Evolutionary conservation across 2,797 vertebrate species (phyloP), one percentile per base, ranked within the genome.

Genomic region (Gallinago nigripennis): DNA sequence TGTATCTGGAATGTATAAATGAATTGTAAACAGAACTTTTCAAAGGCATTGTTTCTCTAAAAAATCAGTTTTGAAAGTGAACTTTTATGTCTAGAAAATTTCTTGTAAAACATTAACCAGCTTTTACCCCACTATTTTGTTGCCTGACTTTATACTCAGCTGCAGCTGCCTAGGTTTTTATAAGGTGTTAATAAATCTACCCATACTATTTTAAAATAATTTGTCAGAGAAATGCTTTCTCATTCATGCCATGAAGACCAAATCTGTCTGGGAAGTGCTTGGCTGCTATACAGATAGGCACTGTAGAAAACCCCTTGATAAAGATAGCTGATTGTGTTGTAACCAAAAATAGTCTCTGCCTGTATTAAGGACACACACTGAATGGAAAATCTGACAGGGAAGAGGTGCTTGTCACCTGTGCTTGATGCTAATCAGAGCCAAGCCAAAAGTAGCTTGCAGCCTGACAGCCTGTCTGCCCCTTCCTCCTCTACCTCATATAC

Each of bases 191-290:
- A 92, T 93, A 95, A 84, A 95, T 93, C 77, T 93, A 73, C 46
- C 56, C 68, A 35, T 63, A 73, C 83, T 95, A 90, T 95, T 95
- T 95, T 95, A 70, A 97, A 95, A 93, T 93, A 82, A 90, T 92
- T 95, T 92, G 88, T 96, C 93, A 97, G 72, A 91, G 69, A 94
- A 94, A 88, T 76, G 37, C 57, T 96, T 94, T 94, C 86, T 96
- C 78, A 60, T 93, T 95, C 90, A 79, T 61, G 48, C 60, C 66
- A 35, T 24, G 68, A 82, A 88, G 88, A 77, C 35, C 0, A 1
- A 92, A 82, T 86, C 58, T 88, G 86, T 86, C 88, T 84, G 90
- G 92, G 91, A 97, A 95, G 86, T 86, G 53, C 48, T 95, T 95
- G 94, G 93, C 93, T 91, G 53, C 75, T 57, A 4, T 88, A 91